Evolutionary conservation across 2,888 invertebrate species (phyloP).

Genomic region (Lasioglossum morio): DNA sequence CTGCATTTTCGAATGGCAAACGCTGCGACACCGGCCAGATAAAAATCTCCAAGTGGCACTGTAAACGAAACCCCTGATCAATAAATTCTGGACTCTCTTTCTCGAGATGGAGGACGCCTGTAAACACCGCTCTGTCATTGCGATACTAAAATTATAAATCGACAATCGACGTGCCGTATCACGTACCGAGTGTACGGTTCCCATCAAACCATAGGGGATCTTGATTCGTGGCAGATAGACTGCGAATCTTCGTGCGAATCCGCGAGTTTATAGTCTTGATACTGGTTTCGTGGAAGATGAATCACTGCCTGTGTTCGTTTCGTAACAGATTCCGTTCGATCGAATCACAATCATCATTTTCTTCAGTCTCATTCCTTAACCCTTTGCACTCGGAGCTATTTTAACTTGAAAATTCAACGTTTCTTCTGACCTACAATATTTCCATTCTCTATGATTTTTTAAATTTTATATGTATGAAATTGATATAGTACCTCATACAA

Average conservation of each 20-base stretch:
- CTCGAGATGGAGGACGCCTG: conserved; percentile 10
- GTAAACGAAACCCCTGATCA: conserved; percentile 57
- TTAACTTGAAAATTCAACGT: too few species aligned
- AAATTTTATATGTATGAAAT: too few species aligned
- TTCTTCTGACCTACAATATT: too few species aligned
- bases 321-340: not conserved
- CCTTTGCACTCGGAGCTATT: too few species aligned
- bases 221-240: not conserved
- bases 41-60: conserved; percentile 58
- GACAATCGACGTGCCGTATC: conserved; percentile 55
- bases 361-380: not conserved
- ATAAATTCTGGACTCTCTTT: conserved; percentile 54
- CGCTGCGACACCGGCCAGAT: conserved; percentile 37
- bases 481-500: too few species aligned
- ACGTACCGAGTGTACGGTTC: conserved; percentile 7
- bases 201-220: not conserved
- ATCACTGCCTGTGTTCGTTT: not conserved
- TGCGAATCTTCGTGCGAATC: not conserved
- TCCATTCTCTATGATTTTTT: too few species aligned
- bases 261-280: not conserved
- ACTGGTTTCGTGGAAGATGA: not conserved
- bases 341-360: too few species aligned
- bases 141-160: conserved; percentile 65
- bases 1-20: conserved; percentile 59
- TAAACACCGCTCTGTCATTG: conserved; percentile 55